These are phyloP conservation scores for Allygus modestus DNA, from an alignment of 2,888 invertebrate genomes.

Conservation along the genomic window DNA sequence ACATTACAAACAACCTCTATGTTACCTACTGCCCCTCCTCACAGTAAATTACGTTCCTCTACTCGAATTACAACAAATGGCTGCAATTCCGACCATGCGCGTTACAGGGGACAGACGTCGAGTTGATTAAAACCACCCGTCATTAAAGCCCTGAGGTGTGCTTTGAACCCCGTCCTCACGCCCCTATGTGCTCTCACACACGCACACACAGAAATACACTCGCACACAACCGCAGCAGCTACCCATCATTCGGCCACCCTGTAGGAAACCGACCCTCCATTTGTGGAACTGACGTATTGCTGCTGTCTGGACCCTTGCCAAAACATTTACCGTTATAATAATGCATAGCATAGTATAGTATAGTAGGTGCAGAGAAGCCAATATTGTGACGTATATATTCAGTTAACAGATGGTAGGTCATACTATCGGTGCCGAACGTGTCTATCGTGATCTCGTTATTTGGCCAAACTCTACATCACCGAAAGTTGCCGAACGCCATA, in stretches of 20 bases:
- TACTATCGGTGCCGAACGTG: no score
- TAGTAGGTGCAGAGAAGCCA: no score
- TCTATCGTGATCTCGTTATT: no score
- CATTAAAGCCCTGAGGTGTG: conserved; percentile 40
- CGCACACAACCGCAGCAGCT: neutral
- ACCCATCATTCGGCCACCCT: neutral
- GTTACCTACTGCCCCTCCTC: conserved; percentile 4
- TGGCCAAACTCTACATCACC: no score
- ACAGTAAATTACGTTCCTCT: neutral
- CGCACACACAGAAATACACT: conserved; percentile 2
- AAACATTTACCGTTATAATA: no score
- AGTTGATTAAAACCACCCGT: conserved; percentile 37
- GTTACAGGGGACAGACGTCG: neutral
- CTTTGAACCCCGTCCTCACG: conserved; percentile 5
- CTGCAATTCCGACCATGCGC: neutral
- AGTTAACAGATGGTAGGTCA: no score
- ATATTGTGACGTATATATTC: no score
- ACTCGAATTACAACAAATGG: conserved; percentile 38
- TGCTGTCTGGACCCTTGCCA: neutral
- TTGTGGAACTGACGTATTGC: neutral
- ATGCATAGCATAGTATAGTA: no score
- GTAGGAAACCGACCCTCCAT: conserved; percentile 12
- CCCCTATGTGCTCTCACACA: neutral
- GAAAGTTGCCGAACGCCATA: no score
- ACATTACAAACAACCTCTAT: neutral